These are phyloP conservation scores for Crocallis elinguaria DNA, from an alignment of 2,888 invertebrate genomes.

Conservation along the genomic window DNA sequence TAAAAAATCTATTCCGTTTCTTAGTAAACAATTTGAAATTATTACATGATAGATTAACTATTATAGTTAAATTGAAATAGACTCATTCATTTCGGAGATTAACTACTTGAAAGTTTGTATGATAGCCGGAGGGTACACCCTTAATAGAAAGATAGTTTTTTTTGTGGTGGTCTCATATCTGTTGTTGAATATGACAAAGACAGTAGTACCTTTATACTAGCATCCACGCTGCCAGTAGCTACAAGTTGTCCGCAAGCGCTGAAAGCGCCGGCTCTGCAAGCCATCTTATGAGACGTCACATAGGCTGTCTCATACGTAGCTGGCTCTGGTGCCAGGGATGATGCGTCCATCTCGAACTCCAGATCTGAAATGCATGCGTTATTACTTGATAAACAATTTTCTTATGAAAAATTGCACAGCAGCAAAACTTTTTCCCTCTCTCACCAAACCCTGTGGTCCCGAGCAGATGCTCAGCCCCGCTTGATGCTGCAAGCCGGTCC, in stretches of 20 bases:
- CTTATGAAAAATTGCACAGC: too few species aligned
- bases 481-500: constrained; percentile 81
- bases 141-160: too few species aligned
- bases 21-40: too few species aligned
- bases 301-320: constrained; percentile 99
- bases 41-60: too few species aligned
- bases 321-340: constrained; percentile 97
- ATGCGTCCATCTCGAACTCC: constrained; percentile 98
- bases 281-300: constrained; percentile 98
- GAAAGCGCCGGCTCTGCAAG: constrained; percentile 98
- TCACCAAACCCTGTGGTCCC: constrained; percentile 88
- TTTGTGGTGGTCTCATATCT: too few species aligned
- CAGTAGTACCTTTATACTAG: constrained; percentile 98
- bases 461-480: constrained; percentile 85
- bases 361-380: constrained; percentile 85
- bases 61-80: too few species aligned
- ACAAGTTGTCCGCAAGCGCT: constrained; percentile 97
- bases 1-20: too few species aligned
- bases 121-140: too few species aligned
- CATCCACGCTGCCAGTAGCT: constrained; percentile 99
- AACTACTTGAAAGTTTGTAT: too few species aligned
- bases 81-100: too few species aligned
- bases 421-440: too few species aligned
- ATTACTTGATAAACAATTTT: neutral
- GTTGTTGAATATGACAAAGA: too few species aligned